Percentiles rank a stretch among this genome's conserved stretches.
Conservation (phyloP, 2,888 invertebrate species). For the Orthosia cruda region DNA sequence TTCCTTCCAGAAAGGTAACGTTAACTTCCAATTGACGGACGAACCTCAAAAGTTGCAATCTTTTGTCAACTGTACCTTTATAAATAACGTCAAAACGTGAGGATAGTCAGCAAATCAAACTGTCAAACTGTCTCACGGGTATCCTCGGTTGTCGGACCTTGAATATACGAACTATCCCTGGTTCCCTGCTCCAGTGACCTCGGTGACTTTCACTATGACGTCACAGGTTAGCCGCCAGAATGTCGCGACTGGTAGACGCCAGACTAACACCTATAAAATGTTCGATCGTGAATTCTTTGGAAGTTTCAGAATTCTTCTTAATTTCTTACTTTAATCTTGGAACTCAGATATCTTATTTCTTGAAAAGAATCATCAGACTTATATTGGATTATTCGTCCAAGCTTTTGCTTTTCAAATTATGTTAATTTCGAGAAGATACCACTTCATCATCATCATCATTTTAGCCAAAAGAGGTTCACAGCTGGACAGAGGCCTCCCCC, state of each 20-base stretch:
- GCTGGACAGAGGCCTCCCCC: no score
- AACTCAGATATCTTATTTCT: background rate
- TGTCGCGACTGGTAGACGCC: constrained; percentile 77
- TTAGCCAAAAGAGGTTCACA: no score
- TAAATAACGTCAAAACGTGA: constrained; percentile 55
- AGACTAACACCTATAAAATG: constrained; percentile 64
- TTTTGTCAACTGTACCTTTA: constrained; percentile 48
- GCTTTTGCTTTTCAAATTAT: background rate
- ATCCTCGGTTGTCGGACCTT: constrained; percentile 73
- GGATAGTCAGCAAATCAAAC: constrained; percentile 60
- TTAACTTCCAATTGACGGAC: constrained; percentile 39
- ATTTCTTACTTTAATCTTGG: background rate
- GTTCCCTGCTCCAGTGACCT: constrained; percentile 80
- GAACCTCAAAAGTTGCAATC: constrained; percentile 34
- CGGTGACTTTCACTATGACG: constrained; percentile 79
- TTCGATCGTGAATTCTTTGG: constrained; percentile 37
- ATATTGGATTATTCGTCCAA: no score
- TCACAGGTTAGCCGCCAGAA: constrained; percentile 78
- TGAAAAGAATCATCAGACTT: background rate
- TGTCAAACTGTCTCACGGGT: constrained; percentile 58
- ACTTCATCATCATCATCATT: no score
- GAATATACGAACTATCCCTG: constrained; percentile 72
- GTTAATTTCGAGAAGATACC: background rate
- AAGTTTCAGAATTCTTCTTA: constrained; percentile 19
- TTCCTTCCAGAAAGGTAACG: constrained; percentile 4